These are phyloP conservation scores for Lathamus discolor DNA, from an alignment of 2,113 vertebrate species.

Conservation along the genomic window DNA sequence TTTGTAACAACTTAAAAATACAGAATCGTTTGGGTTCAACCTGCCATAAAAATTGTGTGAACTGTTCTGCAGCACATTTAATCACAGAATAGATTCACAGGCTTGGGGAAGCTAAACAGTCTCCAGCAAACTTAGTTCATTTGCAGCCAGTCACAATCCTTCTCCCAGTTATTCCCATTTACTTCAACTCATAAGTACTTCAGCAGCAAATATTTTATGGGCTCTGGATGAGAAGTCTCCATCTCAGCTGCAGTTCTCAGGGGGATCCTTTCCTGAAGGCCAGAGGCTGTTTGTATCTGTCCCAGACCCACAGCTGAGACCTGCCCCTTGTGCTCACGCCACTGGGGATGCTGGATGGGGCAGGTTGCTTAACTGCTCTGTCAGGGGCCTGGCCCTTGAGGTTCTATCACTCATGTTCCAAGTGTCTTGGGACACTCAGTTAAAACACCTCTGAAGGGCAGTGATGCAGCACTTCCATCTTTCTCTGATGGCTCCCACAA, in stretches of 20 bases:
- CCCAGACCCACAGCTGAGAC: not conserved
- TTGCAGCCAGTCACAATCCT: not conserved
- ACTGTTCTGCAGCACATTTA: not conserved
- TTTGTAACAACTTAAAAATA: not conserved
- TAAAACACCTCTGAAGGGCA: not conserved
- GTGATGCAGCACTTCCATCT: not conserved
- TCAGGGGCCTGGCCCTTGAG: not conserved
- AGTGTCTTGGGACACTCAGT: not conserved
- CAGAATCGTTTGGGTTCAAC: not conserved
- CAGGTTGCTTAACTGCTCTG: not conserved
- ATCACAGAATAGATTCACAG: not conserved
- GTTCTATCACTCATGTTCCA: not conserved
- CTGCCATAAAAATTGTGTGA: not conserved
- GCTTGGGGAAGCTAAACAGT: not conserved
- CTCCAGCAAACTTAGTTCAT: not conserved
- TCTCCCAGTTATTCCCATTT: not conserved
- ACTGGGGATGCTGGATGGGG: not conserved
- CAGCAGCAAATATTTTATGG: not conserved
- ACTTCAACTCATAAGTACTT: not conserved
- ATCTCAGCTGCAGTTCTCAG: no score
- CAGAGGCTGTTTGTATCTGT: not conserved
- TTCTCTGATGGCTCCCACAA: not conserved
- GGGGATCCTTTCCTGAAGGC: not conserved
- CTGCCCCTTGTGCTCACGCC: not conserved
- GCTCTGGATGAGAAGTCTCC: not conserved